Evolutionary conservation across 2,888 invertebrate genomes (phyloP), one percentile per base, ranked within the genome.

Genomic region (Hypselothyrea guttata): DNA sequence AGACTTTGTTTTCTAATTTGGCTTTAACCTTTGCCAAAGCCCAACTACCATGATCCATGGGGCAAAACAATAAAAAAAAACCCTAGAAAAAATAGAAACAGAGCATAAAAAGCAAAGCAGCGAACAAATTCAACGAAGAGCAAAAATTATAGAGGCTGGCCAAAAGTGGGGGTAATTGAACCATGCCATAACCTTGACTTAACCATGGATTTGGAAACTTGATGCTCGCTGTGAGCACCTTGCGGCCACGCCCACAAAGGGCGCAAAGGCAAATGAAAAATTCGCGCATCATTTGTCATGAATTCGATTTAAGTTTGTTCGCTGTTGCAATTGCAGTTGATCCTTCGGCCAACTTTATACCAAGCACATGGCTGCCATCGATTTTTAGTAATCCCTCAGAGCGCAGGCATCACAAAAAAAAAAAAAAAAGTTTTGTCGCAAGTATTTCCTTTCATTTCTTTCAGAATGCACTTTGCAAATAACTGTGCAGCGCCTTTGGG

Each of bases 261-360:
- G 45, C 7, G 42, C 48, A 45, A 52, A 48, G 54, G 55, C 64
- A 55, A 51, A 56, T 74, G 61, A 62, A 82, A 70, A 79, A 84
- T 83, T 70, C 68, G 71, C 79, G 75, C 71, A 79, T 83, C 79
- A 85, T 78, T 85, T 81, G 79, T 85, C 85, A 71, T 83, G 71
- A 75, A 83, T 81, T 81, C 83, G 76, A 81, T 81, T 81, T 66
- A 85, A 81, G 76, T 83, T 70, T 47, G 46, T 59, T 63, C 51
- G 41, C 22, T 22, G 28, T 16, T 46, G 12, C 56, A 31, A 0
- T 16, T 41, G 47, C 9, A 13, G 33, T 44, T 65, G 60, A 65
- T 53, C 37, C 68, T 42, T 11, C n/a, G 13, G 15, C 30, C 45
- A 66, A 54, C 42, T 67, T 54, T 59, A 28, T 30, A 18, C 27